These are phyloP conservation scores for Drosophila neonasuta DNA, from an alignment of 2,888 invertebrate genomes.

Conservation along the genomic window DNA sequence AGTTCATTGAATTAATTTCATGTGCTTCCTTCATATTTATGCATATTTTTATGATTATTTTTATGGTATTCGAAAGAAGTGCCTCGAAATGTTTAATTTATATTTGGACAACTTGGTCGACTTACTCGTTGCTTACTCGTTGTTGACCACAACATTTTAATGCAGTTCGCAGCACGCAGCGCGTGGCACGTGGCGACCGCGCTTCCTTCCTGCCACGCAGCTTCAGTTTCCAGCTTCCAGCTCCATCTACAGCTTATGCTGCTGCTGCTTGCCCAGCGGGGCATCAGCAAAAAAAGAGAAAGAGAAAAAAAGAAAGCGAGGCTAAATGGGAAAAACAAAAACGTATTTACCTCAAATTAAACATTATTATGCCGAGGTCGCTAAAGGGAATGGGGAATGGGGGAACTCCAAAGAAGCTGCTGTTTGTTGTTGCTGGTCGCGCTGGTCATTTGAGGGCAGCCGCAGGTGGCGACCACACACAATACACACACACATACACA, in stretches of 20 bases:
- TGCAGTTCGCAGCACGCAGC: constrained; percentile 54
- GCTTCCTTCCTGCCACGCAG: background rate
- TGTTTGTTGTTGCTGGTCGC: constrained; percentile 34
- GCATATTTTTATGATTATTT: constrained; percentile 22
- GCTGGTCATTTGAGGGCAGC: constrained; percentile 77
- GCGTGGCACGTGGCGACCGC: background rate
- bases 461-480: constrained; percentile 69
- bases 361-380: constrained; percentile 79
- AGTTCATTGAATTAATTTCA: constrained; percentile 14
- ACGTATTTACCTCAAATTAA: constrained; percentile 81
- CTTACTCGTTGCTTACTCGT: too few relatives aligned
- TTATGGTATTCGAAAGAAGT: too few relatives aligned
- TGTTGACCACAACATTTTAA: constrained; percentile 59
- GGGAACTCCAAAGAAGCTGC: constrained; percentile 21
- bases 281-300: constrained; percentile 18
- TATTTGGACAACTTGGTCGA: constrained; percentile 28
- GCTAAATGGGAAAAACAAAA: constrained; percentile 65
- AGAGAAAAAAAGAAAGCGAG: constrained; percentile 22
- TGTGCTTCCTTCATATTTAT: constrained; percentile 9
- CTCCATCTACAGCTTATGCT: constrained; percentile 11
- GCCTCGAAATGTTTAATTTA: constrained; percentile 47
- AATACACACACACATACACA: constrained; percentile 26
- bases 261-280: constrained; percentile 47
- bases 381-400: background rate
- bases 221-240: background rate